Percentiles rank a stretch among this genome's conserved stretches.
Evolutionary conservation across 2,113 vertebrate genomes (phyloP).

Genomic region (Xiphophorus couchianus): DNA sequence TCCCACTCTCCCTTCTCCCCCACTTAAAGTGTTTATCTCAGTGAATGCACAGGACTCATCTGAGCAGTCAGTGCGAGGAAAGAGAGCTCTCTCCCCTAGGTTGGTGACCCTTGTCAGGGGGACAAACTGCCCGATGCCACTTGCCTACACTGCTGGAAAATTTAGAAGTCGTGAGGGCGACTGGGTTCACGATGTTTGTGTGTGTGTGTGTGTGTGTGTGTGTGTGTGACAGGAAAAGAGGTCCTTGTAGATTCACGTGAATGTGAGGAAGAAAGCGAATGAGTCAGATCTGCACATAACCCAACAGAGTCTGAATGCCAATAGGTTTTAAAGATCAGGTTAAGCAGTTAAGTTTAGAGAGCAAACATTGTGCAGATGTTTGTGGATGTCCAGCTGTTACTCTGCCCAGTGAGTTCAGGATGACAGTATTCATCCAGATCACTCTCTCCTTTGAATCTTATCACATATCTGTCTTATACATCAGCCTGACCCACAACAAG

Average conservation of each 20-base stretch:
- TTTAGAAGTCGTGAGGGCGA: slow-evolving; percentile 64
- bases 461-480: slow-evolving; percentile 15
- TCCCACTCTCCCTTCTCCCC: slow-evolving; percentile 25
- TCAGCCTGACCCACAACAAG: slow-evolving; percentile 41
- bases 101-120: slow-evolving; percentile 68
- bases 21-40: slow-evolving; percentile 58
- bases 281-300: slow-evolving; percentile 18
- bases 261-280: slow-evolving; percentile 12
- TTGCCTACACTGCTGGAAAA: slow-evolving; percentile 76
- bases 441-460: slow-evolving; percentile 32
- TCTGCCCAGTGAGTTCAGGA: slow-evolving; percentile 67
- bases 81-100: slow-evolving; percentile 50
- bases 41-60: slow-evolving; percentile 42
- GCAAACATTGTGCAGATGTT: slow-evolving; percentile 64
- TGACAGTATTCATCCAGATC: slow-evolving; percentile 51
- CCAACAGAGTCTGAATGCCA: slow-evolving; percentile 9
- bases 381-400: slow-evolving; percentile 70
- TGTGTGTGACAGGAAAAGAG: slow-evolving; percentile 19
- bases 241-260: slow-evolving; percentile 11
- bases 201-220: slow-evolving; percentile 18
- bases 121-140: slow-evolving; percentile 70
- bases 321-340: slow-evolving; percentile 32
- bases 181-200: slow-evolving; percentile 38
- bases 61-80: slow-evolving; percentile 44
- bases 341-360: slow-evolving; percentile 61